phyloP scores from a whole-genome alignment of 1,140 invertebrate genomes.

The Drosophila seguyi region DNA sequence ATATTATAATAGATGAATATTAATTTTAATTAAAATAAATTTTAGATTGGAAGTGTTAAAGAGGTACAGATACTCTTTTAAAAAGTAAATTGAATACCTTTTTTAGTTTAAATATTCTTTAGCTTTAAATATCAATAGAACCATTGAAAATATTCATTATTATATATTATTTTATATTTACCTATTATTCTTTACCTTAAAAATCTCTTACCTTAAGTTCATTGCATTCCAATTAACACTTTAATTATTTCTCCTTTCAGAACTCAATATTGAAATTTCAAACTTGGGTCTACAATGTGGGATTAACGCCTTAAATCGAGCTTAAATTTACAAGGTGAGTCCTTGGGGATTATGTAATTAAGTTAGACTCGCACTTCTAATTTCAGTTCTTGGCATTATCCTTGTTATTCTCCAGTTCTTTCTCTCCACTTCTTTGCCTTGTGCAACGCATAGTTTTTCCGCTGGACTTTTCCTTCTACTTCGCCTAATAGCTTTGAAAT shows the following conservation, averaged over 20 bases:
- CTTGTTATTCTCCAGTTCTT: not conserved
- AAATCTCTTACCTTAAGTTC: not conserved
- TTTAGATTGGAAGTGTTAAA: too few species aligned
- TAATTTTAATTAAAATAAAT: too few species aligned
- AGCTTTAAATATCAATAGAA: too few species aligned
- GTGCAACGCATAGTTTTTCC: conserved; percentile 11
- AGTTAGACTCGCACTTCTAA: conserved; percentile 19
- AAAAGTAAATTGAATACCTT: too few species aligned
- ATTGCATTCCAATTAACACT: not conserved
- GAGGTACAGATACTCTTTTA: too few species aligned
- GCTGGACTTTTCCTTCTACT: conserved; percentile 48
- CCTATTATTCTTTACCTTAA: not conserved
- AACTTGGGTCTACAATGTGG: conserved; percentile 2
- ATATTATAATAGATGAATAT: too few species aligned
- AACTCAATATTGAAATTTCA: not conserved
- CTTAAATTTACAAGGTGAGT: conserved; percentile 7
- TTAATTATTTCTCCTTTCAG: not conserved
- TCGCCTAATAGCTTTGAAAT: conserved; percentile 77
- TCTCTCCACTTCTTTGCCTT: not conserved
- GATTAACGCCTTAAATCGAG: conserved; percentile 1
- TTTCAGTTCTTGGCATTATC: conserved; percentile 15
- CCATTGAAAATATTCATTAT: too few species aligned
- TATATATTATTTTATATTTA: too few species aligned
- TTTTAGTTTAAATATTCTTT: too few species aligned
- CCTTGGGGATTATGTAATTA: conserved; percentile 19